A percentile compares a stretch with the other conserved stretches of the same genome.
These are phyloP conservation scores for Caprella mutica DNA, from an alignment of 2,888 invertebrate species.

Conservation along the genomic window DNA sequence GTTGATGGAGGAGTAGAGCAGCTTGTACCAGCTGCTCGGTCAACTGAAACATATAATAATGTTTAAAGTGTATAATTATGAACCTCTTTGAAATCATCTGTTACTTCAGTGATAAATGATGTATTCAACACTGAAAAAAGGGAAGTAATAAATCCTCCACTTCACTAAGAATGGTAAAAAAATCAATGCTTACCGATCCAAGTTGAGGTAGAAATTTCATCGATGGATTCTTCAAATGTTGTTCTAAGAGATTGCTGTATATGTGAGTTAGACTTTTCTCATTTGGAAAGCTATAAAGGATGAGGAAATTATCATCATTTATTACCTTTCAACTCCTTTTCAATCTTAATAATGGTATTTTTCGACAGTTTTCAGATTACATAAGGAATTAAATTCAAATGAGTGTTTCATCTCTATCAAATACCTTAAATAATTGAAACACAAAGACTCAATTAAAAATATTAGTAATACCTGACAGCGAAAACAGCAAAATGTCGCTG, in stretches of 20 bases:
- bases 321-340: no score
- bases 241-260: constrained; percentile 74
- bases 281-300: constrained; percentile 62
- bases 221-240: constrained; percentile 70
- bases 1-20: constrained; percentile 72
- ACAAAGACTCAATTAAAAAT: no score
- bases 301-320: no score
- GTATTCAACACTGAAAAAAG: no score
- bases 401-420: no score
- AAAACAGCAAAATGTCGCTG: constrained; percentile 83
- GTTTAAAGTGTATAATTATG: neutral
- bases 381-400: no score
- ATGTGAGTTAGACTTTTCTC: constrained; percentile 72
- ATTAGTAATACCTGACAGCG: constrained; percentile 65
- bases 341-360: no score
- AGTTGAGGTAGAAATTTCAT: constrained; percentile 62
- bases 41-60: constrained; percentile 14
- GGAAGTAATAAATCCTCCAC: neutral
- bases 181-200: constrained; percentile 11
- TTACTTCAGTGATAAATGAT: neutral
- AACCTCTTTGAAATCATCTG: neutral
- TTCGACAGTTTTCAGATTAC: no score
- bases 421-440: no score
- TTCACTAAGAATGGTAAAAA: no score
- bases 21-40: constrained; percentile 42